Base-by-base conservation (phyloP, 2,888 invertebrate species). In the Synanthedon formicaeformis region DNA sequence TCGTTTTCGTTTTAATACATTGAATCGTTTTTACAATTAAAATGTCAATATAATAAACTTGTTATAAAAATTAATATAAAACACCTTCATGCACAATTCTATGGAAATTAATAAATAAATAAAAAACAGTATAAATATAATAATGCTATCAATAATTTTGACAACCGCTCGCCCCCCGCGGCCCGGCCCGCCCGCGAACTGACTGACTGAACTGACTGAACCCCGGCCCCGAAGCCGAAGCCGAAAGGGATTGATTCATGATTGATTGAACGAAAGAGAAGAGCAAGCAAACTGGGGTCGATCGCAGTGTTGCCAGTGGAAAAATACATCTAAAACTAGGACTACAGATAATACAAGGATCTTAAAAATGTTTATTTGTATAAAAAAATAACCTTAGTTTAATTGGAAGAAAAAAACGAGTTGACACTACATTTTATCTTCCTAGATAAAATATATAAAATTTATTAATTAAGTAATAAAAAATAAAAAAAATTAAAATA, bases 241-340 rank as follows among this genome's bases (percentile, higher is more conserved):
- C 23, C 23, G 23, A 23, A 23, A 23, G 23, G 23, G 23, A 23
- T 23, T 34, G 27, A 27, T 27, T 27, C n/a, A n/a, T 5, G 23
- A 23, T 23, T 34, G 27, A 34, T 34, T 34, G 27, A 34, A 34
- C 27, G 27, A 34, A 34, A 34, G 27, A 34, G 27, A 34, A 34
- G 27, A 6, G 8, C 8, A 34, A 53, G 49, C 56, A 51, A 53
- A 51, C 58, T 64, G 72, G 83, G 83, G 83, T 84, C 85, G 84
- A 85, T 84, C 54, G 53, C 65, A 55, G 73, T 73, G 79, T 81
- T 81, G 77, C 77, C 66, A 71, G 61, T 55, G 51, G n/a, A 13
- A 41, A 41, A 23, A 23, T 23, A 34, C 10, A 34, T 34, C 8
- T 34, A 34, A 34, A 34, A 27, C 8, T 8, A 8, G 8, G 27